A percentile compares a stretch with the other conserved stretches of the same genome.
phyloP scores from a whole-genome alignment of 2,888 invertebrate species.

The Lasioglossum morio region DNA sequence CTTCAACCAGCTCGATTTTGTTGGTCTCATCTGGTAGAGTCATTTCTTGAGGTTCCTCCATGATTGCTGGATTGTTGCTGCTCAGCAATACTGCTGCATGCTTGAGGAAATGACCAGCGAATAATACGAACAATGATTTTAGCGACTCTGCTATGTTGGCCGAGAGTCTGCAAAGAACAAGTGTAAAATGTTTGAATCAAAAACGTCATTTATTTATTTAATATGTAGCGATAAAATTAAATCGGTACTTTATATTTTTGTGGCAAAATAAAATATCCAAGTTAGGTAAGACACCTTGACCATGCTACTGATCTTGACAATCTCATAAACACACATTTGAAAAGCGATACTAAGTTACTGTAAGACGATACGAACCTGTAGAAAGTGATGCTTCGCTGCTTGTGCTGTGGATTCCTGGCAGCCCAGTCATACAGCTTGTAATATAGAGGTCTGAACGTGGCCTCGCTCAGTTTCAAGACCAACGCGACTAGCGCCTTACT shows the following conservation, averaged over 20 bases:
- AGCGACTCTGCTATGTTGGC: slow-evolving; percentile 92
- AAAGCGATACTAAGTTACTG: neutral
- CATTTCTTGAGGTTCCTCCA: slow-evolving; percentile 86
- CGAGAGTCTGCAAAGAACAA: slow-evolving; percentile 87
- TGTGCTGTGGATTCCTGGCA: slow-evolving; percentile 87
- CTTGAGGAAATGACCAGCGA: slow-evolving; percentile 93
- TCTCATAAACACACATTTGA: neutral
- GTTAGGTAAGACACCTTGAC: neutral
- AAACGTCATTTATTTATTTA: neutral
- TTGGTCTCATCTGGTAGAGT: slow-evolving; percentile 84
- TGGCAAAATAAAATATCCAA: neutral
- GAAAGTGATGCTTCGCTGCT: slow-evolving; percentile 92
- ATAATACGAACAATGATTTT: slow-evolving; percentile 95
- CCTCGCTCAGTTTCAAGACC: slow-evolving; percentile 95
- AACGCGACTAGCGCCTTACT: slow-evolving; percentile 92
- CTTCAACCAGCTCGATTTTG: slow-evolving; percentile 87
- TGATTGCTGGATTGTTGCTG: slow-evolving; percentile 88
- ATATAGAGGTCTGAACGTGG: slow-evolving; percentile 94
- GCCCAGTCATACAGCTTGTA: slow-evolving; percentile 96
- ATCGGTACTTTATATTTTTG: neutral
- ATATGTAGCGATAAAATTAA: neutral
- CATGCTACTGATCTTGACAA: neutral
- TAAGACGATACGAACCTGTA: slow-evolving; percentile 86
- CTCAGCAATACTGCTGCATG: slow-evolving; percentile 92
- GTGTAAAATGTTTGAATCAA: neutral